Evolutionary conservation across 1,140 invertebrate species (phyloP).

Genomic region (Panagrolaimus sp.): DNA sequence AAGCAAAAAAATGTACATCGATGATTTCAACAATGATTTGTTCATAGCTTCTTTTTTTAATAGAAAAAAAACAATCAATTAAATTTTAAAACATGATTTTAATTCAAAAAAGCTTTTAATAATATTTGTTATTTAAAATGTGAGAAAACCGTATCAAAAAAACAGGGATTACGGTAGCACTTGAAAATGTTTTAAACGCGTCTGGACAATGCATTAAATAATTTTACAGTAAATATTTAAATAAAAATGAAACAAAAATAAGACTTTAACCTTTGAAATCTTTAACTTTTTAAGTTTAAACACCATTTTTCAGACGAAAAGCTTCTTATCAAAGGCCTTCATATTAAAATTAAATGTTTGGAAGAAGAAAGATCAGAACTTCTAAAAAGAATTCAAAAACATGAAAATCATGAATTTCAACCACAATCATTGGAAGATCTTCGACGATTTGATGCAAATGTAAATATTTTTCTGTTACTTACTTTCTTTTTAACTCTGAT

Average conservation of each 20-base stretch:
- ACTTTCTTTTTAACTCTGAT: no score
- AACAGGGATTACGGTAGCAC: not conserved
- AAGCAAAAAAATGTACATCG: no score
- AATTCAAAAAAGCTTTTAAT: not conserved
- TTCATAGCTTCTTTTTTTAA: no score
- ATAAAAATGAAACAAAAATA: not conserved
- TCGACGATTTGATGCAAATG: no score
- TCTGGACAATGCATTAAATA: not conserved
- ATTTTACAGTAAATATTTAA: not conserved
- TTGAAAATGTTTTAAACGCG: not conserved
- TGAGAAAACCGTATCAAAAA: not conserved
- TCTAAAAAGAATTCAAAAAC: conserved; percentile 35
- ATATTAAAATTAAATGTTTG: conserved; percentile 40
- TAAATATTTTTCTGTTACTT: no score
- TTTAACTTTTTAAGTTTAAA: not conserved
- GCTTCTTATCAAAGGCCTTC: conserved; percentile 39
- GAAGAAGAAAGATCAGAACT: conserved; percentile 44
- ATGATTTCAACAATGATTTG: no score
- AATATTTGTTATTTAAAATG: not conserved
- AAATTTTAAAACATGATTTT: not conserved
- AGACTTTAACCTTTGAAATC: no score
- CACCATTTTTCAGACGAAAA: conserved; percentile 33
- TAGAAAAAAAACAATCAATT: no score
- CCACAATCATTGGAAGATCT: no score
- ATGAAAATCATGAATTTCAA: conserved; percentile 17